Base-by-base conservation (phyloP, 2,113 vertebrate species). In the Girardinichthys multiradiatus region DNA sequence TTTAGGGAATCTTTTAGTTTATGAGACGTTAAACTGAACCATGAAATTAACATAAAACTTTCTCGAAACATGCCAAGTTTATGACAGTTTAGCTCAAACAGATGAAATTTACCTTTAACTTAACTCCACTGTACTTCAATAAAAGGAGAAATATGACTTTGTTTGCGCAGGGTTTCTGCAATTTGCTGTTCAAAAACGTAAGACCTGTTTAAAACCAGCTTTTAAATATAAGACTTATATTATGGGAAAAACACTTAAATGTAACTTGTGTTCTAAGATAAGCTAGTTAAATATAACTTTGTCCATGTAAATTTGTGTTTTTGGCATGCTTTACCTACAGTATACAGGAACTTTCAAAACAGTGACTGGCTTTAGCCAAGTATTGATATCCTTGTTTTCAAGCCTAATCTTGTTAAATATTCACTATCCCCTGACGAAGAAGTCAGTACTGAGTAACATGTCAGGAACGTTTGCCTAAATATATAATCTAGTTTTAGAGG, bases 1-100 rank as follows among this genome's bases (percentile, higher is more conserved):
- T 68, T 71, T 58, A 65, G 83, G 66, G 84, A 86, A 72, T 73
- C 33, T 42, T 79, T 28, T 62, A 64, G 48, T 73, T 71, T 74
- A 80, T 65, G 70, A 73, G 65, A 60, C 42, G 68, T 75, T 76
- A 39, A 78, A 33, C 4, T 64, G 45, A 77, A 87, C 65, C 58
- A 27, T 27, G 15, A 68, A 17, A 48, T 61, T 42, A 70, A 83
- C 63, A 64, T 63, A 42, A 64, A 58, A 76, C 81, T 1, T 28
- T 24, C 30, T 62, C 17, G 74, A 69, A 66, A 24, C 1, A 28
- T 33, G 64, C 24, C 39, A 68, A 39, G 21, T 61, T 64, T 72
- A 57, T 61, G 12, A 64, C 57, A 71, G 57, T 57, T 59, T 30
- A 30, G 54, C 37, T 45, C 24, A 26, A 54, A 54, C 13, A 59